Conservation (phyloP, 2,113 vertebrate genomes). For the Phycodurus eques region DNA sequence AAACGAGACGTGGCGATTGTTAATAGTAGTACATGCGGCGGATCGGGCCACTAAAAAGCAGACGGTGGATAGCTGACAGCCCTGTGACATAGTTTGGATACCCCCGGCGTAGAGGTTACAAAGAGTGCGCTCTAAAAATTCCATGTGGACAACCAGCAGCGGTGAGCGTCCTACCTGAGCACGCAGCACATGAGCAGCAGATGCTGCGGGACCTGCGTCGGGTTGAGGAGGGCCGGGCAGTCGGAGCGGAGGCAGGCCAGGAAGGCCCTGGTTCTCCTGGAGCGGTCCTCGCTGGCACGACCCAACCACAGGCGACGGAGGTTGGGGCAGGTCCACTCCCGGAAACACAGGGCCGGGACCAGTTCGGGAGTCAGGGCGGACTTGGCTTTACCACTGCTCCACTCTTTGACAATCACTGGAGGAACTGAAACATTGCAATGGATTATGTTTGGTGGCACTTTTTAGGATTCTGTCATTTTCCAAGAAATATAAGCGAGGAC, state of each 20-base stretch:
- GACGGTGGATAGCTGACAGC: too few species aligned
- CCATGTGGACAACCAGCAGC: background rate
- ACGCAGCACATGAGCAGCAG: slow-evolving; percentile 94
- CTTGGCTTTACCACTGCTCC: slow-evolving; percentile 89
- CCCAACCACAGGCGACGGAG: slow-evolving; percentile 88
- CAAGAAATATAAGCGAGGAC: too few species aligned
- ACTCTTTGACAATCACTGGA: slow-evolving; percentile 90
- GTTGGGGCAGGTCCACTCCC: slow-evolving; percentile 93
- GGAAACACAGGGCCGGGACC: slow-evolving; percentile 85
- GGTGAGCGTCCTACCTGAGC: slow-evolving; percentile 73
- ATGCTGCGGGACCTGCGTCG: slow-evolving; percentile 86
- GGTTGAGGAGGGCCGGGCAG: slow-evolving; percentile 88
- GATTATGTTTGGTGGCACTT: background rate
- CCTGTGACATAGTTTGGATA: too few species aligned
- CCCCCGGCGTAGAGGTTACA: background rate
- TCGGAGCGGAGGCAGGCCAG: slow-evolving; percentile 89
- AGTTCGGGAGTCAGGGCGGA: slow-evolving; percentile 89
- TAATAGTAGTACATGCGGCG: too few species aligned
- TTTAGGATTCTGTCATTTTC: too few species aligned
- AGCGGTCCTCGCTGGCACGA: slow-evolving; percentile 89
- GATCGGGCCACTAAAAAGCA: too few species aligned
- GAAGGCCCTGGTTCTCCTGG: slow-evolving; percentile 87
- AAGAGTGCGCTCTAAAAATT: background rate
- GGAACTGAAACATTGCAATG: slow-evolving; percentile 70
- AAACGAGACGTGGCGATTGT: too few species aligned